Percentiles rank a stretch among this genome's conserved stretches.
phyloP scores from a whole-genome alignment of 2,888 invertebrate species.

The Plutella xylostella region DNA sequence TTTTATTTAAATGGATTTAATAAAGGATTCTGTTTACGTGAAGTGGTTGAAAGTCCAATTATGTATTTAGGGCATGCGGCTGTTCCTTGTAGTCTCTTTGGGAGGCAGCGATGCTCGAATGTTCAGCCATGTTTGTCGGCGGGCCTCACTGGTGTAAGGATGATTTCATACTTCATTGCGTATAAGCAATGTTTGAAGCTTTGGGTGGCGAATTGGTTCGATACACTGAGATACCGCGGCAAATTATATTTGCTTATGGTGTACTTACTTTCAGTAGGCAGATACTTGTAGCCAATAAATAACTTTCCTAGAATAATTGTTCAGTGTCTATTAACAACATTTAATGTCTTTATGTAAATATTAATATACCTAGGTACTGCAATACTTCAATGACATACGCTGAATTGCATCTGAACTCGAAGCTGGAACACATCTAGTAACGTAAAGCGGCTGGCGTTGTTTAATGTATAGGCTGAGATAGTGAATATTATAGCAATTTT shows the following conservation, averaged over 20 bases:
- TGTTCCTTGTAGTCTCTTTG: conserved; percentile 7
- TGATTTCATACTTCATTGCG: conserved; percentile 57
- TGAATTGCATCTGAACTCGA: too few species aligned
- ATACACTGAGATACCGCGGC: conserved; percentile 46
- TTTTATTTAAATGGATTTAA: neutral
- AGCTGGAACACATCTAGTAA: too few species aligned
- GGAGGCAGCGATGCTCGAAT: conserved; percentile 20
- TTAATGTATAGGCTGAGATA: too few species aligned
- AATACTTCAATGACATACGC: too few species aligned
- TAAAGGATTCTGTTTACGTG: neutral
- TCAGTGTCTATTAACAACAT: too few species aligned
- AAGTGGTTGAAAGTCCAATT: conserved; percentile 37
- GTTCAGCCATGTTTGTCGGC: conserved; percentile 41
- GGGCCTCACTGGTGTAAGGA: conserved; percentile 31
- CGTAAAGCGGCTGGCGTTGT: too few species aligned
- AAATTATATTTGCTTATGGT: conserved; percentile 34
- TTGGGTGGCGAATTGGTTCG: conserved; percentile 28
- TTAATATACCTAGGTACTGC: too few species aligned
- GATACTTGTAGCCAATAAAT: too few species aligned
- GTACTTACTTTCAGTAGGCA: too few species aligned
- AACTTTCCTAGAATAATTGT: too few species aligned
- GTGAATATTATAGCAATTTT: too few species aligned
- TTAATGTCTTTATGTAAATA: too few species aligned
- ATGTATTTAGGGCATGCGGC: conserved; percentile 13
- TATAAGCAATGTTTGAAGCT: conserved; percentile 20